Percentiles rank a stretch among this genome's conserved stretches.
Conservation (phyloP, 1,140 invertebrate genomes). For the Drosophila mojavensis region DNA sequence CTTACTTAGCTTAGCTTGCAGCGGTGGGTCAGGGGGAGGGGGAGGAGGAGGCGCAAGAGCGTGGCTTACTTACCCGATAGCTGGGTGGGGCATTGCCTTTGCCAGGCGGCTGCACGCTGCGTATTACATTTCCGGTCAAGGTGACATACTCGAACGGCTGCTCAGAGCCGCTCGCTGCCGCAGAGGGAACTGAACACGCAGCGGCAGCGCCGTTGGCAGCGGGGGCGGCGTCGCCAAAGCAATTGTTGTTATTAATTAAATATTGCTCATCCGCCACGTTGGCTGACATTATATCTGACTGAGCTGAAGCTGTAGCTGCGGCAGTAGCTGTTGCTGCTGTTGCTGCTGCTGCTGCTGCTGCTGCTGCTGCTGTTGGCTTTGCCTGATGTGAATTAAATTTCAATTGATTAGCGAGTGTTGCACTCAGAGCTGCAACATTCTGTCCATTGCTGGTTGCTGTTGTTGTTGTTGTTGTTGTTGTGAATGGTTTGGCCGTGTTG, state of each 20-base stretch:
- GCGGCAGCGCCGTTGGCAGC: constrained; percentile 4
- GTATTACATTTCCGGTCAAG: constrained; percentile 80
- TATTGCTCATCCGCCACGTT: constrained; percentile 68
- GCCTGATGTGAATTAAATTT: constrained; percentile 83
- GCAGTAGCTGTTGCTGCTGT: constrained; percentile 25
- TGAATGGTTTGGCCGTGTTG: constrained; percentile 57
- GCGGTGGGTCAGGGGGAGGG: not conserved
- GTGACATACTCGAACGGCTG: constrained; percentile 82
- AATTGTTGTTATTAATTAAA: constrained; percentile 12
- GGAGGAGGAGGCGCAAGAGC: no score
- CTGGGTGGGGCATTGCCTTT: constrained; percentile 63
- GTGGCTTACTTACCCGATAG: constrained; percentile 74
- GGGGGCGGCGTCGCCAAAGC: constrained; percentile 8
- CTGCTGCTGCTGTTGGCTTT: constrained; percentile 34
- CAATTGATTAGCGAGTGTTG: constrained; percentile 82
- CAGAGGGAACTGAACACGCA: constrained; percentile 26
- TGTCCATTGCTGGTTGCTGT: constrained; percentile 37
- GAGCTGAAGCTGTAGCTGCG: constrained; percentile 14
- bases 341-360: constrained; percentile 32
- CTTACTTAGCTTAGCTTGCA: no score
- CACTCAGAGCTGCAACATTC: constrained; percentile 72
- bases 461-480: constrained; percentile 42
- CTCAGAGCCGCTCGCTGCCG: constrained; percentile 32
- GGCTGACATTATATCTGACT: constrained; percentile 57
- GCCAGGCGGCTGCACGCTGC: constrained; percentile 82